Percentiles rank a stretch among this genome's conserved stretches.
Evolutionary conservation across 2,113 vertebrate genomes (phyloP).

Genomic region (Patagioenas fasciata): DNA sequence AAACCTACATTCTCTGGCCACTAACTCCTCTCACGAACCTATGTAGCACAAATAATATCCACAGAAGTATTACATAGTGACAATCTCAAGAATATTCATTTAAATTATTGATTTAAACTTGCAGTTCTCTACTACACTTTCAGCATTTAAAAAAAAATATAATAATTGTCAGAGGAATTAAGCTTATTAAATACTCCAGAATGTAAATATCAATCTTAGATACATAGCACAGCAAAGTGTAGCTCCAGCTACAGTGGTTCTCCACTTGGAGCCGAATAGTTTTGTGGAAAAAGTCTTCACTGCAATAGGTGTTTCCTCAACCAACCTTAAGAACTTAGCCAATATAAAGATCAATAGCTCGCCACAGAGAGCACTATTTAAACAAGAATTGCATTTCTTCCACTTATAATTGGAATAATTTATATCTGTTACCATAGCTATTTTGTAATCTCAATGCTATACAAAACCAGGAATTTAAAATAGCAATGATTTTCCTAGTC

Average conservation of each 20-base stretch:
- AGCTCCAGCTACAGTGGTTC: not conserved
- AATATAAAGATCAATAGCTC: not conserved
- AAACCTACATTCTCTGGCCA: not conserved
- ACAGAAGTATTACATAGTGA: not conserved
- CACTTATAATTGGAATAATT: not conserved
- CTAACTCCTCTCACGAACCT: not conserved
- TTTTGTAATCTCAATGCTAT: not conserved
- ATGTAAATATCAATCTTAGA: not conserved
- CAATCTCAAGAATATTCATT: not conserved
- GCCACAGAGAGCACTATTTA: not conserved
- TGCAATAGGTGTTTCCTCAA: not conserved
- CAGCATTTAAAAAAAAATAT: not conserved
- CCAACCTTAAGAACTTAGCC: not conserved
- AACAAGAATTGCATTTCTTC: not conserved
- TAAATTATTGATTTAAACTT: not conserved
- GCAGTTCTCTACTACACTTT: not conserved
- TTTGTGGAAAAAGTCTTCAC: not conserved
- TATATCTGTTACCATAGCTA: not conserved
- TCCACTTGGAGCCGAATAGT: not conserved
- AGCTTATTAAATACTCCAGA: not conserved
- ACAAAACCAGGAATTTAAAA: conserved; percentile 1
- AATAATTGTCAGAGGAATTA: not conserved
- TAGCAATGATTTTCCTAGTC: not conserved
- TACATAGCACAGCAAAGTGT: not conserved
- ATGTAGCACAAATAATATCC: not conserved